These are phyloP conservation scores for Tinea trinotella DNA, from an alignment of 2,888 invertebrate species.

Conservation along the genomic window DNA sequence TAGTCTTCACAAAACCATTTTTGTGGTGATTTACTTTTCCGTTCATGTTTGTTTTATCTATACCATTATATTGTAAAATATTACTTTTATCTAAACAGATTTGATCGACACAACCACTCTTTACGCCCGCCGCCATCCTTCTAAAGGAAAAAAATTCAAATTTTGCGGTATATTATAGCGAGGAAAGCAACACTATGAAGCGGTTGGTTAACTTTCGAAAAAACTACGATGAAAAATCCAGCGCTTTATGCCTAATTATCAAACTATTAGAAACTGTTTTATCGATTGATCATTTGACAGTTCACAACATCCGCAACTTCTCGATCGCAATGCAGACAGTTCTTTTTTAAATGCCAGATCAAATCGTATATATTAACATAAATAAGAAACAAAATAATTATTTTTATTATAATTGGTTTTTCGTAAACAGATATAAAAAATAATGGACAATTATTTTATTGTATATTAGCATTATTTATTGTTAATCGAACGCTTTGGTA, in stretches of 20 bases:
- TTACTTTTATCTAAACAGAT: constrained; percentile 27
- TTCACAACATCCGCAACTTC: neutral
- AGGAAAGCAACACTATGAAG: neutral
- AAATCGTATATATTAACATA: neutral
- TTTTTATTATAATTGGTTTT: too few relatives aligned
- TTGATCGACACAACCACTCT: constrained; percentile 31
- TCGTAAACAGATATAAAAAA: too few relatives aligned
- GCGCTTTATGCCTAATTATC: neutral
- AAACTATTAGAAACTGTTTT: neutral
- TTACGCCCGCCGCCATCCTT: constrained; percentile 46
- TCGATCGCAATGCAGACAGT: neutral
- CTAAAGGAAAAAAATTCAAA: constrained; percentile 4
- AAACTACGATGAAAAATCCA: neutral
- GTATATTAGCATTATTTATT: too few relatives aligned
- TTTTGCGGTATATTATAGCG: constrained; percentile 1
- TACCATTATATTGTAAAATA: constrained; percentile 33
- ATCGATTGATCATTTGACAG: constrained; percentile 9
- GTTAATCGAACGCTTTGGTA: too few relatives aligned
- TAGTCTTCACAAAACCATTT: constrained; percentile 46
- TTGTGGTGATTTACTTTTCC: constrained; percentile 37
- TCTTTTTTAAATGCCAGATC: neutral
- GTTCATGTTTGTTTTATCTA: constrained; percentile 34
- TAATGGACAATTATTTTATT: too few relatives aligned
- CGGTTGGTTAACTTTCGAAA: neutral
- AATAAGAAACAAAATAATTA: too few relatives aligned